Percentiles rank a stretch among this genome's conserved stretches.
phyloP scores from a whole-genome alignment of 2,888 invertebrate genomes.

The Clanis bilineata region DNA sequence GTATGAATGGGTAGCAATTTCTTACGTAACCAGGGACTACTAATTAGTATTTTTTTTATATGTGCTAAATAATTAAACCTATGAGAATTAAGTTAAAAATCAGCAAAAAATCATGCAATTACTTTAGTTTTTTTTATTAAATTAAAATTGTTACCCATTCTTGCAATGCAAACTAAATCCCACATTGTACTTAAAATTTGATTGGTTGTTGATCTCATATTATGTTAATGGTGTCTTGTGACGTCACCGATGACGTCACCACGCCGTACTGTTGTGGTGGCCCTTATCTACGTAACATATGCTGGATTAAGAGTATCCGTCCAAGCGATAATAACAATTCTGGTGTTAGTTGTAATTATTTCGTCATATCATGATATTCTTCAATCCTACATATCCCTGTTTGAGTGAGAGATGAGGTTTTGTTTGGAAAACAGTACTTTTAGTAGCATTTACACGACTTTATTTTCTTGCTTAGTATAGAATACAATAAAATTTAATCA shows the following conservation, averaged over 20 bases:
- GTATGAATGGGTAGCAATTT: background rate
- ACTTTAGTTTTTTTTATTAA: too few relatives aligned
- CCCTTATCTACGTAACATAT: constrained; percentile 36
- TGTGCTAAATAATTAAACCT: too few relatives aligned
- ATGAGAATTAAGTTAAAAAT: too few relatives aligned
- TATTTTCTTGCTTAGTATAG: too few relatives aligned
- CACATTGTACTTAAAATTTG: constrained; percentile 56
- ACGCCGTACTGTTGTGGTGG: constrained; percentile 41
- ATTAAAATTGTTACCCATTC: constrained; percentile 15
- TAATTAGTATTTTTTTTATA: too few relatives aligned
- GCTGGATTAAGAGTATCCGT: constrained; percentile 50
- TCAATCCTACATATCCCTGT: background rate
- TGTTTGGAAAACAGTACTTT: background rate
- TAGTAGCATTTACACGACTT: too few relatives aligned
- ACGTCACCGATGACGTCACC: constrained; percentile 8
- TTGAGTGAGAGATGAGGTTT: background rate
- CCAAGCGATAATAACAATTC: constrained; percentile 41
- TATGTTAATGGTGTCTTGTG: constrained; percentile 41
- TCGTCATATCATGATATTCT: constrained; percentile 1
- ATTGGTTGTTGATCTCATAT: constrained; percentile 76
- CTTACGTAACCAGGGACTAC: too few relatives aligned
- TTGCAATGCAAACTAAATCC: constrained; percentile 16
- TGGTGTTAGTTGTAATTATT: constrained; percentile 1
- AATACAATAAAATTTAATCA: too few relatives aligned
- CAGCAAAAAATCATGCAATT: background rate